phyloP scores from a whole-genome alignment of 2,888 invertebrate genomes.

The Torymus aiolomorphi region DNA sequence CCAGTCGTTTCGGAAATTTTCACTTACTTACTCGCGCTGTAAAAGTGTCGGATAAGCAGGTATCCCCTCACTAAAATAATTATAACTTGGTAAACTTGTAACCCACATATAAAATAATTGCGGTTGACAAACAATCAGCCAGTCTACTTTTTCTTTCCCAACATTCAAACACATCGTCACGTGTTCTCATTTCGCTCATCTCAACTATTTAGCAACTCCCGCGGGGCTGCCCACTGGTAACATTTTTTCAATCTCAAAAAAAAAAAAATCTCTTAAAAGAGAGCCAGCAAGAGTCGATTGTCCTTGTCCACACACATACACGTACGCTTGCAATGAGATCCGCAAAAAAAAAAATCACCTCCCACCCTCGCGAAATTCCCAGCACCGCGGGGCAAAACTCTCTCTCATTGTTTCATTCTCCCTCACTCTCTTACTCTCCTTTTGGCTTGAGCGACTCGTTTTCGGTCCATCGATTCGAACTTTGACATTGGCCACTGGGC shows the following conservation, averaged over 20 bases:
- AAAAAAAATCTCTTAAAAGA: background rate
- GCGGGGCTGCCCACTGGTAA: background rate
- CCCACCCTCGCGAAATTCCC: background rate
- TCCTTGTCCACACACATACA: background rate
- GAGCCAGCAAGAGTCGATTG: conserved; percentile 22
- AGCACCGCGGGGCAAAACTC: too few species aligned
- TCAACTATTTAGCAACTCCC: too few species aligned
- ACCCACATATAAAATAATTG: too few species aligned
- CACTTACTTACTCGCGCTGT: too few species aligned
- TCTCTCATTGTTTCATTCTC: conserved; percentile 20
- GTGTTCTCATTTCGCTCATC: too few species aligned
- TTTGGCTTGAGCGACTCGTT: conserved; percentile 2
- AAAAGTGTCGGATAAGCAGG: too few species aligned
- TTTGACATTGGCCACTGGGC: conserved; percentile 60
- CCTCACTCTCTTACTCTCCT: conserved; percentile 11
- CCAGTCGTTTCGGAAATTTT: background rate
- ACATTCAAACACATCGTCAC: too few species aligned
- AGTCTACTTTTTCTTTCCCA: too few species aligned
- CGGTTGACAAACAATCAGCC: too few species aligned
- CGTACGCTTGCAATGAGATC: background rate
- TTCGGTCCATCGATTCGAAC: conserved; percentile 61
- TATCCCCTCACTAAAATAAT: background rate
- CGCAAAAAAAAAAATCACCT: background rate
- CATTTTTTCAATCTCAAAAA: background rate
- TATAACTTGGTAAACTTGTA: too few species aligned